Evolutionary conservation across 1,140 invertebrate species (phyloP).

Genomic region (Psix sp.): DNA sequence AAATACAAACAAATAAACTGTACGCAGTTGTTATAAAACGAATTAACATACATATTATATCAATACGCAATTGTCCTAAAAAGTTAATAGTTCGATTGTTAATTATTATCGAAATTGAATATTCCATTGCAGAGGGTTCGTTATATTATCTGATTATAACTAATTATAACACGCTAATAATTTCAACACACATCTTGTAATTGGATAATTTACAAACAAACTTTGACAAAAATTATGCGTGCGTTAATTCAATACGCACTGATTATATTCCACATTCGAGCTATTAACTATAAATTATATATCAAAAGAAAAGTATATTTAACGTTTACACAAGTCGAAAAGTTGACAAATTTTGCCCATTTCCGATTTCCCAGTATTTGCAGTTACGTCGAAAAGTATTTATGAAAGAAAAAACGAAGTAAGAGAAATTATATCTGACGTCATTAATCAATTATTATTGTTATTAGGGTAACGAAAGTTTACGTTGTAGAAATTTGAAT

Average conservation of each 20-base stretch:
- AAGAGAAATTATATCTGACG: slow-evolving; percentile 44
- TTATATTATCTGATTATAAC: slow-evolving; percentile 2
- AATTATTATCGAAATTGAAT: slow-evolving; percentile 29
- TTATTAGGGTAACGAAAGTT: slow-evolving; percentile 53
- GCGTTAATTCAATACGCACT: no score
- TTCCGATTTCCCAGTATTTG: slow-evolving; percentile 36
- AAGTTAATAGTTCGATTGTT: slow-evolving; percentile 28
- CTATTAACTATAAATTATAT: neutral
- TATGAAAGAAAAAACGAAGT: slow-evolving; percentile 26
- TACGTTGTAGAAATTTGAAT: slow-evolving; percentile 57
- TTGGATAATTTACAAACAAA: slow-evolving; percentile 17
- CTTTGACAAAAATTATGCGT: no score
- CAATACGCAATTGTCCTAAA: slow-evolving; percentile 29
- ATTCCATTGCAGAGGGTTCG: neutral
- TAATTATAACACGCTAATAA: slow-evolving; percentile 23
- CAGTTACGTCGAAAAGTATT: slow-evolving; percentile 48
- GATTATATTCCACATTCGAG: neutral
- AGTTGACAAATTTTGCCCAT: slow-evolving; percentile 22
- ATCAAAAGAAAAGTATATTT: slow-evolving; percentile 4
- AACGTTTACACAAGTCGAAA: neutral
- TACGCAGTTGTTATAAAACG: slow-evolving; percentile 27
- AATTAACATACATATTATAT: slow-evolving; percentile 30
- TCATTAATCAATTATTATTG: slow-evolving; percentile 54
- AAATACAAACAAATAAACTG: neutral
- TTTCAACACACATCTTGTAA: slow-evolving; percentile 23